A percentile compares a stretch with the other conserved stretches of the same genome.
phyloP scores from a whole-genome alignment of 2,113 vertebrate genomes.

The Ovis canadensis region DNA sequence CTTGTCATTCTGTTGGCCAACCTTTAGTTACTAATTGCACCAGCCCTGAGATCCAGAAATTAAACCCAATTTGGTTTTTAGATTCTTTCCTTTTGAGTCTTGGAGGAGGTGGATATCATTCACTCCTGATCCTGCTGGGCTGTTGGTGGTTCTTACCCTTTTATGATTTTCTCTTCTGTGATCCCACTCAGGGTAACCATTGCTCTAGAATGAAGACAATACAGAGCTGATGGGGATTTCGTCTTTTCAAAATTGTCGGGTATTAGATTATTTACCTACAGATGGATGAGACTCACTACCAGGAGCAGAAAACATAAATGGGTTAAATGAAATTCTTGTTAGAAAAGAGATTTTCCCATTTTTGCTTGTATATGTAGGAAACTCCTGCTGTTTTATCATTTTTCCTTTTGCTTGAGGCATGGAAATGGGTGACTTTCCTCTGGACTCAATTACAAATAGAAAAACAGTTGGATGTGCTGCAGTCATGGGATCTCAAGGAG shows the following conservation, averaged over 20 bases:
- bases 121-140: too few species aligned
- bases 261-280: rapidly evolving
- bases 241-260: not conserved
- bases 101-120: not conserved
- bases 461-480: rapidly evolving
- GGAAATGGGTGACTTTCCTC: rapidly evolving
- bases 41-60: too few species aligned
- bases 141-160: not conserved
- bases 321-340: too few species aligned
- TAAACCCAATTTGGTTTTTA: too few species aligned
- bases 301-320: not conserved
- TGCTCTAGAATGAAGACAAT: not conserved
- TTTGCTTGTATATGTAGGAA: too few species aligned
- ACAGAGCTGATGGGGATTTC: not conserved
- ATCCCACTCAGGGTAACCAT: not conserved
- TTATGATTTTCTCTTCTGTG: not conserved
- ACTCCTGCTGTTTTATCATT: rapidly evolving
- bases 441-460: too few species aligned
- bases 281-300: not conserved
- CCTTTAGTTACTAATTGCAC: too few species aligned
- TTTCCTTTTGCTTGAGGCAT: not conserved
- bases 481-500: not conserved
- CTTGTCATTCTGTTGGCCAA: too few species aligned
- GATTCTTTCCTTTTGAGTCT: not conserved
- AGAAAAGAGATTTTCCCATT: too few species aligned